Evolutionary conservation across 2,797 vertebrate species (phyloP).

Genomic region (Synanceia verrucosa): DNA sequence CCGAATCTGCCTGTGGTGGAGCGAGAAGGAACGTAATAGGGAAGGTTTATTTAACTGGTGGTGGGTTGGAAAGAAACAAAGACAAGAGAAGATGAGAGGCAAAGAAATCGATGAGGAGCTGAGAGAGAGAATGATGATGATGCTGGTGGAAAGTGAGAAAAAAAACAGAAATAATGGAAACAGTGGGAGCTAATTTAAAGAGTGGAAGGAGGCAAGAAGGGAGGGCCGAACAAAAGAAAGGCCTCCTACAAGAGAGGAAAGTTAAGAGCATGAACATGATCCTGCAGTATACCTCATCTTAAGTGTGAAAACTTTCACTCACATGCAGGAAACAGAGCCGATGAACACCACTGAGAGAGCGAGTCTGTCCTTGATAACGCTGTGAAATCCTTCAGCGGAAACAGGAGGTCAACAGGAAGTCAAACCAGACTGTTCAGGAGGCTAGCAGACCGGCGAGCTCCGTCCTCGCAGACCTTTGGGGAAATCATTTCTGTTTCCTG

Average conservation of each 20-base stretch:
- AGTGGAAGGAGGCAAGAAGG: slow-evolving; percentile 4
- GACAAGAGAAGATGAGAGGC: slow-evolving; percentile 43
- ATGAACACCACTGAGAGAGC: slow-evolving; percentile 52
- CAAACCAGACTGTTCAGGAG: slow-evolving; percentile 40
- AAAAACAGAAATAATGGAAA: slow-evolving; percentile 36
- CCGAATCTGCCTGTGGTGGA: slow-evolving; percentile 52
- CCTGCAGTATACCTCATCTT: slow-evolving; percentile 16
- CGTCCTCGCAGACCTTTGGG: slow-evolving; percentile 11
- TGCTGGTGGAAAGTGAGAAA: slow-evolving; percentile 32
- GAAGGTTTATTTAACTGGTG: slow-evolving; percentile 50
- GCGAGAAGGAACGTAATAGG: slow-evolving; percentile 12
- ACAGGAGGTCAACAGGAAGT: slow-evolving; percentile 46
- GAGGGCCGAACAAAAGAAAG: slow-evolving; percentile 13
- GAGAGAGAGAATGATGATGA: slow-evolving; percentile 34
- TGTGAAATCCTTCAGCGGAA: slow-evolving; percentile 44
- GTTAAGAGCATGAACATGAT: slow-evolving; percentile 7
- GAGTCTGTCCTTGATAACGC: slow-evolving; percentile 51
- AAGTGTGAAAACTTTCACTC: slow-evolving; percentile 31
- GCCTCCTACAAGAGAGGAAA: slow-evolving; percentile 13
- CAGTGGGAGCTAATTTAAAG: slow-evolving; percentile 29
- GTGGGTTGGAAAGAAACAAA: slow-evolving; percentile 46
- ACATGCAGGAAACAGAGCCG: slow-evolving; percentile 27
- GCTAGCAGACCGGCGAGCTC: slow-evolving; percentile 2
- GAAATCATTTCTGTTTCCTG: slow-evolving; percentile 5
- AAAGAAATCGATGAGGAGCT: slow-evolving; percentile 61